Evolutionary conservation across 2,797 vertebrate species (phyloP).

Genomic region (Aplochiton taeniatus): DNA sequence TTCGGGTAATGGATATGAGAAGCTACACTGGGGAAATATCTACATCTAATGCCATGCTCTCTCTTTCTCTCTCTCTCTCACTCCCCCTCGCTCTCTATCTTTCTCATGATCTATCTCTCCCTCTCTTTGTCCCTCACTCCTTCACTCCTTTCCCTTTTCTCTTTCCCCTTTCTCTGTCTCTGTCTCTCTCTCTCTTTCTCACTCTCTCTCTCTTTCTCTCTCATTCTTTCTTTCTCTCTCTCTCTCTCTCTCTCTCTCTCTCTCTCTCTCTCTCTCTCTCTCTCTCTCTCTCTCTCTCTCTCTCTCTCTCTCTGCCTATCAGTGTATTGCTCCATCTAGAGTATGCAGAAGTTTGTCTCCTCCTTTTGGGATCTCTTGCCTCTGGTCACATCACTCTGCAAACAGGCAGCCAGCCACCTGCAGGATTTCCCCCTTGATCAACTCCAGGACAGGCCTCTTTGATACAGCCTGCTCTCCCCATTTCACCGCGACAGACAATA

Average conservation of each 20-base stretch:
- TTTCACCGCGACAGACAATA: constrained; percentile 36
- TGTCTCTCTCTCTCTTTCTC: background rate
- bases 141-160: background rate
- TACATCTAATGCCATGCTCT: constrained; percentile 32
- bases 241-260: background rate
- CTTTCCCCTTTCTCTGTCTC: background rate
- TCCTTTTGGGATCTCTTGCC: constrained; percentile 34
- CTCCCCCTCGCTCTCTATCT: background rate
- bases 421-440: constrained; percentile 63
- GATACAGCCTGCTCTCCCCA: constrained; percentile 33
- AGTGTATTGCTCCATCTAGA: constrained; percentile 30
- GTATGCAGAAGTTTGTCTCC: constrained; percentile 1
- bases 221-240: background rate
- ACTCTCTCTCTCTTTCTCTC: background rate
- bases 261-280: background rate
- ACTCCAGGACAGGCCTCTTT: constrained; percentile 54
- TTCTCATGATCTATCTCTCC: background rate
- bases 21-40: constrained; percentile 61
- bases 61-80: constrained; percentile 10
- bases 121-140: background rate
- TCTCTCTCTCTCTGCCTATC: background rate
- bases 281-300: too few species aligned
- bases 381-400: constrained; percentile 42
- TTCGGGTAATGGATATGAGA: constrained; percentile 61
- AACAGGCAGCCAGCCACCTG: constrained; percentile 52